These are phyloP conservation scores for Mellivora capensis DNA, from an alignment of 2,113 vertebrate species.

Conservation along the genomic window DNA sequence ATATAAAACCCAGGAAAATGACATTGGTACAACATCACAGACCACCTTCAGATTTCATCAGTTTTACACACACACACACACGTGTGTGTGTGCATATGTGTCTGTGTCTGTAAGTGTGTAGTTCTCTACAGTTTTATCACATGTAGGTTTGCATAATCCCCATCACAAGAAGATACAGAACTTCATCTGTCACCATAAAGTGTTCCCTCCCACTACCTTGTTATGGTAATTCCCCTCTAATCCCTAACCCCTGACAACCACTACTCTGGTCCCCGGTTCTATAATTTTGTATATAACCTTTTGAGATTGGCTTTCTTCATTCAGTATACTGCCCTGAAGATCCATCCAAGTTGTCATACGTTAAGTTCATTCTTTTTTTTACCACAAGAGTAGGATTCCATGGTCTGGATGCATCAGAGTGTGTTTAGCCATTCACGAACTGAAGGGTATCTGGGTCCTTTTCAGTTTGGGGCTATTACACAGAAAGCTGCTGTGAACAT, in stretches of 20 bases:
- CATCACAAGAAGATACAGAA: neutral
- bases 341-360: neutral
- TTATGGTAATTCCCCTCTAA: neutral
- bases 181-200: neutral
- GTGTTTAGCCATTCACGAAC: neutral
- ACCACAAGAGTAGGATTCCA: neutral
- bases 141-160: neutral
- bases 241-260: neutral
- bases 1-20: conserved; percentile 8
- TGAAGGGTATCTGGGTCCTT: conserved; percentile 11
- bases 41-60: neutral
- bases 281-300: neutral
- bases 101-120: neutral
- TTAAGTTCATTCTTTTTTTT: neutral
- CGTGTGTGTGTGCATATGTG: neutral
- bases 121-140: neutral
- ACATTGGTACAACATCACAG: neutral
- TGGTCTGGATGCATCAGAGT: neutral
- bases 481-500: neutral
- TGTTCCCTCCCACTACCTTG: neutral
- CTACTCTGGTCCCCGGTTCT: neutral
- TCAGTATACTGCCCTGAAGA: conserved; percentile 1
- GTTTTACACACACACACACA: conserved; percentile 12
- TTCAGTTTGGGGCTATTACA: neutral
- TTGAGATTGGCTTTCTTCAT: neutral